Conservation (phyloP, 2,113 vertebrate genomes). For the Centropus bengalensis region DNA sequence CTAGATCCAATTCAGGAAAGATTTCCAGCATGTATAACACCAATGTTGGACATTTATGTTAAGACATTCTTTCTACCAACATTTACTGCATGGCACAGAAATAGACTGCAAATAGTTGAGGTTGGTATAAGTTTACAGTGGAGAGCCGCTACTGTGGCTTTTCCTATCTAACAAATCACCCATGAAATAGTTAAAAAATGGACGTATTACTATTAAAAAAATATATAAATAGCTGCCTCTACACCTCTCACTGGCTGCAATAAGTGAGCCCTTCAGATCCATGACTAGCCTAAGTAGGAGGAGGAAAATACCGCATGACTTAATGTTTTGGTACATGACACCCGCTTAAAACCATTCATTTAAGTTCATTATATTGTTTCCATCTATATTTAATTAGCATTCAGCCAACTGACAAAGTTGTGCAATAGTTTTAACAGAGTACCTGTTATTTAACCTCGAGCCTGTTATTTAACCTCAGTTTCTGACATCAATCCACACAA, state of each 20-base stretch:
- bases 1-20: background rate
- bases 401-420: constrained; percentile 22
- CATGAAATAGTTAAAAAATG: background rate
- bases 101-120: background rate
- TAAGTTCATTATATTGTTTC: constrained; percentile 65
- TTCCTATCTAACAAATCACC: background rate
- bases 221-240: background rate
- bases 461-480: constrained; percentile 73
- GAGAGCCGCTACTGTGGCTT: background rate
- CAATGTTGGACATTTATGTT: background rate
- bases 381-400: constrained; percentile 68
- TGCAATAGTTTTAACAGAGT: constrained; percentile 56
- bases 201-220: background rate
- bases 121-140: background rate
- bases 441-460: constrained; percentile 66
- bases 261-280: background rate
- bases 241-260: background rate
- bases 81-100: background rate
- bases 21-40: background rate
- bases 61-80: background rate
- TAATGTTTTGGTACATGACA: background rate
- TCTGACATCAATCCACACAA: constrained; percentile 71
- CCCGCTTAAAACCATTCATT: constrained; percentile 41
- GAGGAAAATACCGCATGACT: background rate
- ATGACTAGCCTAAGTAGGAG: background rate